Percentiles rank a stretch among this genome's conserved stretches.
Conservation (phyloP, 2,797 vertebrate genomes). For the Myotis pilosus region DNA sequence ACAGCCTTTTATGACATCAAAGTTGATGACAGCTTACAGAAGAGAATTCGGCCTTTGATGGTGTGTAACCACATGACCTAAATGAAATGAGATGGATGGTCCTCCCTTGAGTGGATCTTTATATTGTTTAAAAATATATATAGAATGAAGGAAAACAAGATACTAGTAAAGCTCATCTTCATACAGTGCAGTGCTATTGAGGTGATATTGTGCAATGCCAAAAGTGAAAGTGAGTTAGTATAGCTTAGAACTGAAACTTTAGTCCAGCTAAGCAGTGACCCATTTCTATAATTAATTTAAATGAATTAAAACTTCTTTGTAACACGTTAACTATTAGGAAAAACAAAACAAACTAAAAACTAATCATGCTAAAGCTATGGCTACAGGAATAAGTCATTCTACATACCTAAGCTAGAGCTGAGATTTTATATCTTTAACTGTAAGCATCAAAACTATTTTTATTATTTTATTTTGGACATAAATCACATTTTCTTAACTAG, state of each 20-base stretch:
- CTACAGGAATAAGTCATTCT: background rate
- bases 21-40: constrained; percentile 55
- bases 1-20: constrained; percentile 72
- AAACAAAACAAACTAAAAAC: background rate
- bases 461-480: background rate
- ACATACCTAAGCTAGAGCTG: background rate
- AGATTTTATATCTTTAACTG: background rate
- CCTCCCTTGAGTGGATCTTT: background rate
- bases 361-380: background rate
- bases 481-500: background rate
- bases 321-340: background rate
- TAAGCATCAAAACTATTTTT: background rate
- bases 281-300: background rate
- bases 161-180: background rate
- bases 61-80: constrained; percentile 57
- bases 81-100: constrained; percentile 46
- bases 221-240: background rate
- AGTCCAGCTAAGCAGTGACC: background rate
- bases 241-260: background rate
- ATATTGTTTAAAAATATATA: background rate
- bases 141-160: background rate
- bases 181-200: background rate
- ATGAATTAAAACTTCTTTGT: background rate
- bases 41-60: constrained; percentile 52
- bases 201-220: background rate